Evolutionary conservation across 2,888 invertebrate genomes (phyloP).

Genomic region (Lasioglossum malachurum): DNA sequence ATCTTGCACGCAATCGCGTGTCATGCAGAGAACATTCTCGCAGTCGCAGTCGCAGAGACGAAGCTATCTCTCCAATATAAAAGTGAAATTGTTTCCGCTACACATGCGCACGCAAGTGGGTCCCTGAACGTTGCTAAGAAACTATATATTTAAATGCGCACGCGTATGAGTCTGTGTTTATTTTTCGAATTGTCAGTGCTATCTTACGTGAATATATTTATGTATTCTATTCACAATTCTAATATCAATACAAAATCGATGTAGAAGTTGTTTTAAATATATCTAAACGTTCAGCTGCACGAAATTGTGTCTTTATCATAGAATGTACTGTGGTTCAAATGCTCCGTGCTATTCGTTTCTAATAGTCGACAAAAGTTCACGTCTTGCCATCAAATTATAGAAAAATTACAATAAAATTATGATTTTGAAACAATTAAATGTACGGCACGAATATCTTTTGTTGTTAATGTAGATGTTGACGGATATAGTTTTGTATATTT

Average conservation of each 20-base stretch:
- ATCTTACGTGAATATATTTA: background rate
- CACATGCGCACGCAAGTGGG: background rate
- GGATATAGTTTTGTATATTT: background rate
- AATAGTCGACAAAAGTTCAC: background rate
- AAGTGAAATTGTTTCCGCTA: background rate
- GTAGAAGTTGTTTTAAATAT: background rate
- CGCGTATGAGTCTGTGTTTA: background rate
- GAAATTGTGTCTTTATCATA: background rate
- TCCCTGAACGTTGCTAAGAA: background rate
- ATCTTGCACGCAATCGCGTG: constrained; percentile 53
- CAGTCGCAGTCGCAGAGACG: background rate
- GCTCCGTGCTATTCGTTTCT: background rate
- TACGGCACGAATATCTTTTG: background rate
- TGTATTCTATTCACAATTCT: background rate
- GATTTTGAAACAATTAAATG: background rate
- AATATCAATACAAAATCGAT: background rate
- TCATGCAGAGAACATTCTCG: background rate
- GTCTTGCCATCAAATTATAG: background rate
- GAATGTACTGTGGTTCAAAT: background rate
- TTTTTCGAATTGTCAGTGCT: background rate
- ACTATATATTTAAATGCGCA: background rate
- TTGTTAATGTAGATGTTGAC: background rate
- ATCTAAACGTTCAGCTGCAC: background rate
- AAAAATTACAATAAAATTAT: background rate
- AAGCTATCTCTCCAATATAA: no score